Conservation (phyloP, 1,140 invertebrate genomes). For the Monomorium pharaonis region DNA sequence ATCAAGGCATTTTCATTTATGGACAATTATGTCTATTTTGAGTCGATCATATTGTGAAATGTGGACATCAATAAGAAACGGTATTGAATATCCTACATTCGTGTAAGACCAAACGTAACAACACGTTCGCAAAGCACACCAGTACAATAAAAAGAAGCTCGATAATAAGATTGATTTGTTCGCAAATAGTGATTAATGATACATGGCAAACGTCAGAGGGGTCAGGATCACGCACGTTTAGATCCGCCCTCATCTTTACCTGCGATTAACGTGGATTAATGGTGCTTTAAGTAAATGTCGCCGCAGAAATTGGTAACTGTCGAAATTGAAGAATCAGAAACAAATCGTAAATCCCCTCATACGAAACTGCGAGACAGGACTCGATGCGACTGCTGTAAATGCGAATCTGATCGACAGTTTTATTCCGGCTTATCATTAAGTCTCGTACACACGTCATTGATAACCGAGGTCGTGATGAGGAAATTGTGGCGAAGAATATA, state of each 20-base stretch:
- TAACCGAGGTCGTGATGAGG: not conserved
- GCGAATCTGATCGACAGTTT: not conserved
- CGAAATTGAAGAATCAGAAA: not conserved
- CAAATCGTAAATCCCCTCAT: not conserved
- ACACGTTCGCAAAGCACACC: not conserved
- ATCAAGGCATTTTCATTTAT: not conserved
- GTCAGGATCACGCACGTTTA: not conserved
- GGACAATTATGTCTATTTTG: not conserved
- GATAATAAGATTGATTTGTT: conserved; percentile 2
- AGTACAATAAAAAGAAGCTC: not conserved
- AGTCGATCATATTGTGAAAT: not conserved
- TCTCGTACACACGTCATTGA: not conserved
- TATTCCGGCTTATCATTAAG: not conserved
- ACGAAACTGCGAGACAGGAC: not conserved
- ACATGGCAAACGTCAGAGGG: not conserved
- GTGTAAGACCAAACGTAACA: no score
- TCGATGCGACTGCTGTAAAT: not conserved
- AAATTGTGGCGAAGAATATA: not conserved
- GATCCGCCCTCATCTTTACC: not conserved
- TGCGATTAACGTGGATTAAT: not conserved
- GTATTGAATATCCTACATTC: not conserved
- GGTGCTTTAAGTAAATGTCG: not conserved
- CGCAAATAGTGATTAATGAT: not conserved
- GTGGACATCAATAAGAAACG: not conserved
- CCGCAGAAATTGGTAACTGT: not conserved